These are phyloP conservation scores for Folsomia candida DNA, from an alignment of 2,888 invertebrate genomes.

Conservation along the genomic window DNA sequence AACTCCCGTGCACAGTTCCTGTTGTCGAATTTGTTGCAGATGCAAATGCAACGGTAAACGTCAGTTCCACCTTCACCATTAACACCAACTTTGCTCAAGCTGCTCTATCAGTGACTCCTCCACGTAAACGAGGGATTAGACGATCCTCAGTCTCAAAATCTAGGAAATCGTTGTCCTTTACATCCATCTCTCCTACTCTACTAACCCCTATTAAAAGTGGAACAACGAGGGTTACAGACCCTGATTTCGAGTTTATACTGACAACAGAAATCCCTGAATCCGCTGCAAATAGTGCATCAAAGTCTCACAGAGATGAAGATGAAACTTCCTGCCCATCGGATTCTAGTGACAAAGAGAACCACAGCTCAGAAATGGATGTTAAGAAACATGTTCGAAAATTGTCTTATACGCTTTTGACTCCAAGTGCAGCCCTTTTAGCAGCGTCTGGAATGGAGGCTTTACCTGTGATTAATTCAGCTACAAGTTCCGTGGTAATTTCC, in stretches of 20 bases:
- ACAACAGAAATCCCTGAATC: slow-evolving; percentile 35
- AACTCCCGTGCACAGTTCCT: not conserved
- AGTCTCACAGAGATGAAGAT: not conserved
- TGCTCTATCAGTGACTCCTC: slow-evolving; percentile 22
- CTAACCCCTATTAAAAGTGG: too few relatives aligned
- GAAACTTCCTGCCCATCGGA: slow-evolving; percentile 21
- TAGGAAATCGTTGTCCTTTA: not conserved
- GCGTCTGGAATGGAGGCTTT: slow-evolving; percentile 29
- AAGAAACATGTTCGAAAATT: slow-evolving; percentile 62
- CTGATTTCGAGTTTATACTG: slow-evolving; percentile 20
- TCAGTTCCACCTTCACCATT: not conserved
- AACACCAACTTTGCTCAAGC: slow-evolving; percentile 26
- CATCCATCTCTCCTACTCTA: too few relatives aligned
- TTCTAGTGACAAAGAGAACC: slow-evolving; percentile 35
- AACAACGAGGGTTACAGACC: too few relatives aligned
- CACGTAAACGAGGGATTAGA: not conserved
- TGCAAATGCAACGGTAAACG: not conserved
- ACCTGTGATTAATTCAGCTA: slow-evolving; percentile 19
- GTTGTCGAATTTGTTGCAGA: not conserved
- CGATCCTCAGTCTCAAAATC: not conserved
- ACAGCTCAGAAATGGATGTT: slow-evolving; percentile 10
- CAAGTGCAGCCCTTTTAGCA: slow-evolving; percentile 72
- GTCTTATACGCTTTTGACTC: slow-evolving; percentile 74
- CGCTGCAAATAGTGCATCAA: slow-evolving; percentile 57
- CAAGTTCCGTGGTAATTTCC: slow-evolving; percentile 24